Base-by-base conservation (phyloP, 2,113 vertebrate species). In the Petrocephalus zakoni region DNA sequence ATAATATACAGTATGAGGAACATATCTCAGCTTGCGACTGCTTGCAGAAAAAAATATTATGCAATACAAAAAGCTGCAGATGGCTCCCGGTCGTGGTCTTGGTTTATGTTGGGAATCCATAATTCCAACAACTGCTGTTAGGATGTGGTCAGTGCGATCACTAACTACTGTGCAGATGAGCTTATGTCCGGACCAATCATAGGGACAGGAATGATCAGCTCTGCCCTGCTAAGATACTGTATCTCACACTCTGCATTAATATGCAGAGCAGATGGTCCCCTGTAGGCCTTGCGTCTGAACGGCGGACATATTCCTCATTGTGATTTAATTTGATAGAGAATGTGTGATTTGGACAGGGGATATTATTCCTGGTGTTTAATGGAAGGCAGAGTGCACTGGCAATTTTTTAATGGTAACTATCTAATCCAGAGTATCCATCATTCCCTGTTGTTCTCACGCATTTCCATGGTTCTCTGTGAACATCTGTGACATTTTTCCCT, bases 301-400 rank as follows among this genome's bases (percentile, higher is more conserved):
- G 29, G 46, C 87, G 82, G 87, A 88, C 84, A n/a, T 78, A 86
- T 90, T 92, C 94, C 93, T 93, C 83, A 93, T 93, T 93, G 91
- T 25, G 93, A 93, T 93, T 94, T 95, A 94, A 93, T 95, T 94
- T 93, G 89, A 89, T 93, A 90, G 93, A 52, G 75, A 51, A 83
- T 78, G 56, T 83, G 75, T 52, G 21, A 90, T 53, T 52, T 52
- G 86, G 81, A 89, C 72, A 64, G 86, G 22, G 49, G 86, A 68
- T 87, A 88, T 84, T 87, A 83, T 92, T 61, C 93, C 37, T 92
- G 93, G 46, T 82, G 93, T 93, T 92, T 92, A 92, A 88, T 93
- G 91, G 88, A 91, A 92, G 0, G 1, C n/a, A 68, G 84, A 90
- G 64, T 92, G 92, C 91, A 42, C 34, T 78, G 34, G 34, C 72